A percentile compares a stretch with the other conserved stretches of the same genome.
Conservation (phyloP, 2,888 invertebrate species). For the Plagodis pulveraria region DNA sequence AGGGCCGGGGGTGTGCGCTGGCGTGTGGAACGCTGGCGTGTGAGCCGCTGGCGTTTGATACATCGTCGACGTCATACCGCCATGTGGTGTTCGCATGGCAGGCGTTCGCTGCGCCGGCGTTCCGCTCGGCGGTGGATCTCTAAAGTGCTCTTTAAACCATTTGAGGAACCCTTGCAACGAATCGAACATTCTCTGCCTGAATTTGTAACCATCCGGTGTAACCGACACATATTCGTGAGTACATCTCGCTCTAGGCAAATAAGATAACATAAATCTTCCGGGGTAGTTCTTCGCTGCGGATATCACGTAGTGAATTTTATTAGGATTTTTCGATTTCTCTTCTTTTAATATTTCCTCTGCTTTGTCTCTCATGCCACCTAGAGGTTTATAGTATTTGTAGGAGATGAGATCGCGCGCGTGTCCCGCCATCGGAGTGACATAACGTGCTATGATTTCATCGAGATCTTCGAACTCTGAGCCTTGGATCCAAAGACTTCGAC, state of each 20-base stretch:
- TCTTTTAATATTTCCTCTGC: constrained; percentile 95
- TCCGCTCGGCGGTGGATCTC: constrained; percentile 92
- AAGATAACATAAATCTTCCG: constrained; percentile 97
- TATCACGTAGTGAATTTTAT: constrained; percentile 95
- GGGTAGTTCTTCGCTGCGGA: constrained; percentile 94
- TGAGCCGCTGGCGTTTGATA: constrained; percentile 86
- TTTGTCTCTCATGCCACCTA: constrained; percentile 92
- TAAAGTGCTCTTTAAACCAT: constrained; percentile 99
- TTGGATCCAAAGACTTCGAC: constrained; percentile 91
- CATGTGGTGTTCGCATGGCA: constrained; percentile 89
- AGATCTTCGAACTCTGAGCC: constrained; percentile 98
- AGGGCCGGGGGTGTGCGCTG: constrained; percentile 86
- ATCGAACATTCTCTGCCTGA: constrained; percentile 94
- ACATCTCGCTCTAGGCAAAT: constrained; percentile 93
- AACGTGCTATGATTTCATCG: constrained; percentile 99
- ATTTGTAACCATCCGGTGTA: constrained; percentile 96
- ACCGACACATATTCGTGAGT: constrained; percentile 97
- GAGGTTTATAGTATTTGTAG: constrained; percentile 95
- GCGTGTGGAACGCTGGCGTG: constrained; percentile 88
- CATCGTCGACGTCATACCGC: constrained; percentile 67
- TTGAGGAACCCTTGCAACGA: constrained; percentile 91
- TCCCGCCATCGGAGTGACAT: constrained; percentile 98
- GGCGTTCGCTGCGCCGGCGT: constrained; percentile 89
- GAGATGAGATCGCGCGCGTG: constrained; percentile 95
- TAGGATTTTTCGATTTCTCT: constrained; percentile 94